Evolutionary conservation across 92 coral and sea anemone genomes (phyloP).

Genomic region (Muricea muricata): DNA sequence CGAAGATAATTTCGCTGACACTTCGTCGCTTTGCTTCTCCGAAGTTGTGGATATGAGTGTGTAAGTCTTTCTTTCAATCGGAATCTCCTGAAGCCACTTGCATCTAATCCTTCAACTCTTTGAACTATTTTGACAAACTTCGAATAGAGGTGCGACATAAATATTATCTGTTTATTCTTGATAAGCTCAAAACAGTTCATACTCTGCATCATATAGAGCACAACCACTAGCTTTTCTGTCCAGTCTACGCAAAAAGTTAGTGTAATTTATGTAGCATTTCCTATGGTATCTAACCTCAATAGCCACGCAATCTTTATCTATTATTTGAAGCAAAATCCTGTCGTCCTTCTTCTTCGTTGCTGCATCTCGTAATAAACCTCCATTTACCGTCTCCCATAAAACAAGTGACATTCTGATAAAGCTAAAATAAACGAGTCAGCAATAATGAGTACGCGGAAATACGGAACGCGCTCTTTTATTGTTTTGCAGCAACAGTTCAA

Average conservation of each 20-base stretch:
- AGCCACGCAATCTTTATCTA: too few species aligned
- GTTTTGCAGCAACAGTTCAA: too few species aligned
- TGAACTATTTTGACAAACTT: conserved; percentile 35
- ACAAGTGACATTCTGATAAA: conserved; percentile 33
- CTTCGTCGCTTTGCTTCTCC: conserved; percentile 22
- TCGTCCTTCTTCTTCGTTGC: too few species aligned
- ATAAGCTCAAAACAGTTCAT: conserved; percentile 32
- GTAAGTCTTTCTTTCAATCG: conserved; percentile 29
- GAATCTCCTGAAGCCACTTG: conserved; percentile 29
- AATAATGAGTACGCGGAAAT: not conserved
- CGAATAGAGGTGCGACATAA: conserved; percentile 24
- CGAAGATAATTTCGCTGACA: conserved; percentile 33
- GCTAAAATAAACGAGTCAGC: conserved; percentile 17
- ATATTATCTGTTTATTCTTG: conserved; percentile 27
- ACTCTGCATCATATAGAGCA: conserved; percentile 26
- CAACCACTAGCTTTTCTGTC: conserved; percentile 12
- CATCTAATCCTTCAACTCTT: conserved; percentile 41
- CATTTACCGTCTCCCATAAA: conserved; percentile 22
- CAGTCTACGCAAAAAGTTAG: conserved; percentile 22
- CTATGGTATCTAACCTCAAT: too few species aligned
- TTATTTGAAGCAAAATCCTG: too few species aligned
- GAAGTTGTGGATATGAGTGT: conserved; percentile 35
- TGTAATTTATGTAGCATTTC: too few species aligned
- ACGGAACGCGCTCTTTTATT: too few species aligned
- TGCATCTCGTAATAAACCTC: conserved; percentile 26